Percentiles rank a stretch among this genome's conserved stretches.
These are phyloP conservation scores for Drosophila quadrilineata DNA, from an alignment of 1,140 invertebrate genomes.

Conservation along the genomic window DNA sequence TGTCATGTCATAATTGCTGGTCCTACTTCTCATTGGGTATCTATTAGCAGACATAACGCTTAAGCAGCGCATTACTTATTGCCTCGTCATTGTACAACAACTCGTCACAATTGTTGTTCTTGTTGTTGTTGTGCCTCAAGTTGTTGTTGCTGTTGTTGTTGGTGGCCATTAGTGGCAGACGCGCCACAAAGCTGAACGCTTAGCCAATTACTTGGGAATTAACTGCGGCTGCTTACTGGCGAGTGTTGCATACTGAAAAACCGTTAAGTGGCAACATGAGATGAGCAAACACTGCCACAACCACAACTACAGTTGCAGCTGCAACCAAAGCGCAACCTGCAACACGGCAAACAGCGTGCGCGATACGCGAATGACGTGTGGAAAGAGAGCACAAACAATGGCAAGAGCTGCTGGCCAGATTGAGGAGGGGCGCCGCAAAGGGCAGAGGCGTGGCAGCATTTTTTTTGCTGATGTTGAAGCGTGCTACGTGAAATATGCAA, in stretches of 20 bases:
- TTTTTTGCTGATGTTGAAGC: slow-evolving; percentile 48
- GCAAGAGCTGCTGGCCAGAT: background rate
- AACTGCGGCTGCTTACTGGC: slow-evolving; percentile 58
- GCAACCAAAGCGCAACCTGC: no score
- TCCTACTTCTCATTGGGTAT: slow-evolving; percentile 1
- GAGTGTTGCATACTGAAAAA: slow-evolving; percentile 59
- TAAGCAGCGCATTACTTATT: slow-evolving; percentile 46
- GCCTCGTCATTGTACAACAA: slow-evolving; percentile 60
- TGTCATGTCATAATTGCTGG: slow-evolving; percentile 13
- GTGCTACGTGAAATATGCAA: no score
- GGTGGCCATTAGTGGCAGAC: slow-evolving; percentile 47
- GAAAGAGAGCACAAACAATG: slow-evolving; percentile 22
- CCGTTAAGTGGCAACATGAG: slow-evolving; percentile 66
- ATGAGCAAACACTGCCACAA: slow-evolving; percentile 35
- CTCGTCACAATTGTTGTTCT: no score
- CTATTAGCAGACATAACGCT: slow-evolving; percentile 23
- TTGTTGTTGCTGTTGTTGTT: no score
- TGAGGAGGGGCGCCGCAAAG: background rate
- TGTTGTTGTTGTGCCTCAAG: no score
- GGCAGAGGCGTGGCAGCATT: background rate
- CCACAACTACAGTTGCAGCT: no score
- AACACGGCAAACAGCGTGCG: slow-evolving; percentile 23
- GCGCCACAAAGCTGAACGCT: slow-evolving; percentile 62
- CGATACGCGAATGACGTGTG: slow-evolving; percentile 31
- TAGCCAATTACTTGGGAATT: slow-evolving; percentile 76